Conservation (phyloP, 2,888 invertebrate genomes). For the Amphipoea oculea region DNA sequence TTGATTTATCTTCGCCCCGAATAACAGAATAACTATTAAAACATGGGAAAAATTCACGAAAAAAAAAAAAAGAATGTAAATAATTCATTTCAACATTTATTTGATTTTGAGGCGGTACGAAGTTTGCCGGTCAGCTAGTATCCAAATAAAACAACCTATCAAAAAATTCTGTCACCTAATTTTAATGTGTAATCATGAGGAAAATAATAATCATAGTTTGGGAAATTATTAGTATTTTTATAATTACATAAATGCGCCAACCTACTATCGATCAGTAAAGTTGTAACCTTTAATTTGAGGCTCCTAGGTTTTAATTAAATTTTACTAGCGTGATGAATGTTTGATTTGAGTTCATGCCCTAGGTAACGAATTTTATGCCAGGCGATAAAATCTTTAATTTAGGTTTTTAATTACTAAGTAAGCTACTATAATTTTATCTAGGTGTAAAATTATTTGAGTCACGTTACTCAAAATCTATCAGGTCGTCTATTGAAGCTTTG, state of each 20-base stretch:
- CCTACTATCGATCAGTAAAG: background rate
- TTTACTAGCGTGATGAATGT: constrained; percentile 38
- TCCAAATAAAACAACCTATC: background rate
- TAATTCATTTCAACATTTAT: too few relatives aligned
- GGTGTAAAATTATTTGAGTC: constrained; percentile 8
- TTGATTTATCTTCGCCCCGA: too few relatives aligned
- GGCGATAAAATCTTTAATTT: constrained; percentile 28
- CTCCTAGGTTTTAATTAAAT: constrained; percentile 30
- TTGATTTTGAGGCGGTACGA: too few relatives aligned
- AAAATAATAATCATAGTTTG: background rate
- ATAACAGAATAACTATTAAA: too few relatives aligned
- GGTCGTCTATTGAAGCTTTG: background rate
- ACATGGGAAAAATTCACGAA: too few relatives aligned
- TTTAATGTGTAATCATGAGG: background rate
- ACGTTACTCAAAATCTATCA: background rate
- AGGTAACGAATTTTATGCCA: background rate
- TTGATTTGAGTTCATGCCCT: constrained; percentile 19
- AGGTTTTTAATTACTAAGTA: constrained; percentile 25
- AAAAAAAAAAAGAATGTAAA: too few relatives aligned
- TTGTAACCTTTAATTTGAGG: constrained; percentile 4
- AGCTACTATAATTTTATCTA: background rate
- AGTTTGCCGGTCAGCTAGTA: too few relatives aligned
- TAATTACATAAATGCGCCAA: background rate
- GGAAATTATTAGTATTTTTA: background rate
- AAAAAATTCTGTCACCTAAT: background rate